A percentile compares a stretch with the other conserved stretches of the same genome.
phyloP scores from a whole-genome alignment of 2,888 invertebrate genomes.

The Parnassius mnemosyne region DNA sequence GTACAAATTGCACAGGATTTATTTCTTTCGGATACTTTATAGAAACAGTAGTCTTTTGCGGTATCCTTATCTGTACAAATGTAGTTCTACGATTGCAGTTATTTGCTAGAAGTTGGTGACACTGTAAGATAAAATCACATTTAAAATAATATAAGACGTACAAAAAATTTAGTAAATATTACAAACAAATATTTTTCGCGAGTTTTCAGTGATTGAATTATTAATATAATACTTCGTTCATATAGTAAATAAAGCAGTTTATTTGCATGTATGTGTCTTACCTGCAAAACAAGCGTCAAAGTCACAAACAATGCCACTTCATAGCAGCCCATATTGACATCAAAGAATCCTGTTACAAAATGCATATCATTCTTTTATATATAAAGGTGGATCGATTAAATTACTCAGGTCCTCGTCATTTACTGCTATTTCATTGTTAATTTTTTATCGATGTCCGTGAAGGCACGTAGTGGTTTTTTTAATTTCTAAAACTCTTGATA shows the following conservation, averaged over 20 bases:
- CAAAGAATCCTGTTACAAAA: constrained; percentile 29
- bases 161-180: background rate
- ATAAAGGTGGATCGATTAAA: constrained; percentile 41
- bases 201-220: background rate
- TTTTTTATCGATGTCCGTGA: constrained; percentile 25
- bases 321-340: constrained; percentile 48
- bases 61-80: constrained; percentile 37
- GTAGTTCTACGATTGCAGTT: constrained; percentile 34
- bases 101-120: constrained; percentile 19
- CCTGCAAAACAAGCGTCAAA: constrained; percentile 51
- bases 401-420: constrained; percentile 45
- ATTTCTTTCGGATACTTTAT: constrained; percentile 34
- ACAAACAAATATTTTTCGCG: background rate
- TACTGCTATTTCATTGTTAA: constrained; percentile 30
- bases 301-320: constrained; percentile 39
- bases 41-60: constrained; percentile 33
- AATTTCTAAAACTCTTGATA: constrained; percentile 24
- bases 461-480: constrained; percentile 39
- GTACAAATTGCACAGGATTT: constrained; percentile 34
- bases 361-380: constrained; percentile 45
- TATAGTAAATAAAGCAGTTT: constrained; percentile 19
- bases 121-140: constrained; percentile 27
- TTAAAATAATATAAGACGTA: background rate
- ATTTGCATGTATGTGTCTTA: constrained; percentile 35
- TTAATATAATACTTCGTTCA: constrained; percentile 4